Conservation (phyloP, 2,888 invertebrate species). For the Pomacea canaliculata region DNA sequence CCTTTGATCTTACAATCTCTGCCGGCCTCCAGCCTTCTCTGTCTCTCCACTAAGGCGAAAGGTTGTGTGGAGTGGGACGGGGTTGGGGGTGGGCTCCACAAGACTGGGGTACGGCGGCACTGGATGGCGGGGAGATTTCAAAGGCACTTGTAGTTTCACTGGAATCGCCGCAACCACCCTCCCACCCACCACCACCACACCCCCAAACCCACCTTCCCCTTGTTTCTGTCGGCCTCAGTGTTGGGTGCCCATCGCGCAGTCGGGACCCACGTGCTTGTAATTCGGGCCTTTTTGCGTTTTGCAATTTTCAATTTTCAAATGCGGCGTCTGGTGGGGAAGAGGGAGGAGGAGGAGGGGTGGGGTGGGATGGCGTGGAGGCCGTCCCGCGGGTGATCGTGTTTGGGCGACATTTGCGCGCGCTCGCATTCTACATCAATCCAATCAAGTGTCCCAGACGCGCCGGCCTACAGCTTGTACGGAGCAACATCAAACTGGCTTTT, state of each 20-base stretch:
- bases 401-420: not conserved
- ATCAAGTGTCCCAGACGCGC: not conserved
- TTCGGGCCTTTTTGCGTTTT: not conserved
- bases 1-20: constrained; percentile 19
- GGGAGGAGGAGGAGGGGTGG: not conserved
- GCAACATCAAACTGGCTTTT: constrained; percentile 6
- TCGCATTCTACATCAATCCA: constrained; percentile 5
- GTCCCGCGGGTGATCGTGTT: constrained; percentile 8
- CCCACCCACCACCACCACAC: not conserved
- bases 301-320: constrained; percentile 28
- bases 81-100: not conserved
- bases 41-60: not conserved
- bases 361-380: too few relatives aligned
- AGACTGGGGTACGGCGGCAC: not conserved
- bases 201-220: not conserved
- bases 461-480: not conserved
- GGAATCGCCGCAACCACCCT: not conserved
- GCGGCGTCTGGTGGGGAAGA: not conserved
- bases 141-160: constrained; percentile 14
- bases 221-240: not conserved
- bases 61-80: not conserved
- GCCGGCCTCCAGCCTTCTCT: not conserved
- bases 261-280: not conserved
- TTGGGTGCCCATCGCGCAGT: not conserved
- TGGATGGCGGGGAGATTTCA: not conserved